A percentile compares a stretch with the other conserved stretches of the same genome.
Evolutionary conservation across 2,888 invertebrate genomes (phyloP).

Genomic region (Embidobia sp.): DNA sequence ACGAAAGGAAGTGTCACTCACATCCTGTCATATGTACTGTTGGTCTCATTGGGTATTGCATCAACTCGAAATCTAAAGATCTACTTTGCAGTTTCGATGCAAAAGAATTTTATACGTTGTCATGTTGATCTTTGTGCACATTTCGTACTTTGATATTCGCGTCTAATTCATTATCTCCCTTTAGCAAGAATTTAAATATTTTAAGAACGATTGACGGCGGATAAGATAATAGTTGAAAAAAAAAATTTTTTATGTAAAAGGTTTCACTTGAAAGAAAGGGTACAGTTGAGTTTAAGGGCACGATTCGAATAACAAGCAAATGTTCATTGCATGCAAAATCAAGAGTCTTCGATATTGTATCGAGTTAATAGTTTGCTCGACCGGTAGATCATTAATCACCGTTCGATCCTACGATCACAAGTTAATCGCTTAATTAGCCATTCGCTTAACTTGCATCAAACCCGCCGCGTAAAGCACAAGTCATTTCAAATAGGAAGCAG

Average conservation of each 20-base stretch:
- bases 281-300: too few relatives aligned
- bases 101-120: conserved; percentile 51
- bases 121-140: conserved; percentile 28
- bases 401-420: conserved; percentile 72
- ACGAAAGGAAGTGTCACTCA: conserved; percentile 78
- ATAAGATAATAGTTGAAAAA: conserved; percentile 22
- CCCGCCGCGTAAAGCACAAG: conserved; percentile 68
- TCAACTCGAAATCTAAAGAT: conserved; percentile 51
- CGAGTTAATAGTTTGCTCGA: conserved; percentile 34
- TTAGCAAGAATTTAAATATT: conserved; percentile 26
- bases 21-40: conserved; percentile 72
- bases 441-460: conserved; percentile 71
- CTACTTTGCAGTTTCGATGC: conserved; percentile 29
- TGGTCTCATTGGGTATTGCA: conserved; percentile 40
- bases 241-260: too few relatives aligned
- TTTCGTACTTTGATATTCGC: conserved; percentile 29
- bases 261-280: too few relatives aligned
- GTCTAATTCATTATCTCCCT: conserved; percentile 44
- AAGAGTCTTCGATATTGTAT: conserved; percentile 10
- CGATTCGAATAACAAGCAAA: too few relatives aligned
- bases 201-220: conserved; percentile 13
- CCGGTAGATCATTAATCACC: conserved; percentile 74
- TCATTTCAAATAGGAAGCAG: conserved; percentile 66
- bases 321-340: too few relatives aligned
- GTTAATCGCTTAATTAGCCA: conserved; percentile 78